Evolutionary conservation across 2,888 invertebrate genomes (phyloP).

Genomic region (Ophraella communa): DNA sequence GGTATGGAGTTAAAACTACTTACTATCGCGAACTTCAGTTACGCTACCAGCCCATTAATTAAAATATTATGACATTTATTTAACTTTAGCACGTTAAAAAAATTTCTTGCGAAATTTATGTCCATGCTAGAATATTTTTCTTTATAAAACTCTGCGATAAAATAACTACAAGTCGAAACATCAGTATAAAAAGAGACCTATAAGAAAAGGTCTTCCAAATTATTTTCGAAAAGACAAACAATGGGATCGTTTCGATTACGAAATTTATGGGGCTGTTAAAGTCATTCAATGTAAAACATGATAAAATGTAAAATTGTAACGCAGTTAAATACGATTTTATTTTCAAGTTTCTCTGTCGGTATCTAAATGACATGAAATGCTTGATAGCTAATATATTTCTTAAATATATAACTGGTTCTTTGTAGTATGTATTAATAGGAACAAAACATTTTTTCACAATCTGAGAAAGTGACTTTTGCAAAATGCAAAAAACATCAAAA

Average conservation of each 20-base stretch:
- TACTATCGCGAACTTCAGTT: too few relatives aligned
- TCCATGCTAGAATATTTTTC: constrained; percentile 30
- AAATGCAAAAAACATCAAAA: too few relatives aligned
- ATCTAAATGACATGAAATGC: constrained; percentile 54
- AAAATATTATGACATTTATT: too few relatives aligned
- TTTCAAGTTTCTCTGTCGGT: constrained; percentile 47
- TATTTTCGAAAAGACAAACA: constrained; percentile 38
- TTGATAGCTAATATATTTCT: constrained; percentile 58
- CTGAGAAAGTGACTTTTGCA: too few relatives aligned
- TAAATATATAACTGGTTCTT: constrained; percentile 13
- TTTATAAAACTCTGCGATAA: constrained; percentile 23
- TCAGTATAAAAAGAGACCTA: constrained; percentile 10
- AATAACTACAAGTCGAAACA: constrained; percentile 19
- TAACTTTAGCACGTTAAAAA: neutral
- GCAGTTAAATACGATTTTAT: constrained; percentile 38
- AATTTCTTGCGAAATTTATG: constrained; percentile 31
- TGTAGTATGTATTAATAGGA: constrained; percentile 10
- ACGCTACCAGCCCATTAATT: too few relatives aligned
- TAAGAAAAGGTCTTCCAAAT: constrained; percentile 28
- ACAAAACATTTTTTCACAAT: too few relatives aligned
- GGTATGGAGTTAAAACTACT: too few relatives aligned
- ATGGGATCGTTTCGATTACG: constrained; percentile 25
- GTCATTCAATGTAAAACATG: constrained; percentile 58
- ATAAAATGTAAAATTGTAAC: constrained; percentile 54
- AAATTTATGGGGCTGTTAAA: constrained; percentile 52